Conservation (phyloP, 2,797 vertebrate species). For the Pitangus sulphuratus region DNA sequence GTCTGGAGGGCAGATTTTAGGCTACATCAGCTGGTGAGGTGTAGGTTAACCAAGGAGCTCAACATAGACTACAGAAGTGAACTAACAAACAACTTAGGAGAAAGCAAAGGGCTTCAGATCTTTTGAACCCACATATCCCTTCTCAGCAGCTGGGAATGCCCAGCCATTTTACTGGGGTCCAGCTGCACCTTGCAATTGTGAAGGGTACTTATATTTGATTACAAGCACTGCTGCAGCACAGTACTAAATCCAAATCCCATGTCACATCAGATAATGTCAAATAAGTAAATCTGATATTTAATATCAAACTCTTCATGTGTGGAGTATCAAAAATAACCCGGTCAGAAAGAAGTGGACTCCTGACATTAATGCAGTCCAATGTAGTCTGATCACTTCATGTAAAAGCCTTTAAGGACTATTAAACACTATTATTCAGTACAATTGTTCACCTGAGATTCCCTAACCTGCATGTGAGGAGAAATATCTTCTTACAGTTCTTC, state of each 20-base stretch:
- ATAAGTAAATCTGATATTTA: not conserved
- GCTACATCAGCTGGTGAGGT: not conserved
- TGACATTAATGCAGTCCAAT: not conserved
- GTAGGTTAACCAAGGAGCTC: not conserved
- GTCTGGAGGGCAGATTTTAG: not conserved
- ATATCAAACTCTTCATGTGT: rapidly evolving
- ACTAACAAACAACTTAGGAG: not conserved
- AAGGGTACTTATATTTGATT: not conserved
- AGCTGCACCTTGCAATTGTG: not conserved
- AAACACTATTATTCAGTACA: not conserved
- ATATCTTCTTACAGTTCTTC: not conserved
- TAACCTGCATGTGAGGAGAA: not conserved
- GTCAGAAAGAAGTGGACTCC: not conserved
- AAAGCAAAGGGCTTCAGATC: not conserved
- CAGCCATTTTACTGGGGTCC: not conserved
- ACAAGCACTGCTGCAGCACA: not conserved
- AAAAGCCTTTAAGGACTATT: conserved; percentile 1
- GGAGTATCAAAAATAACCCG: not conserved
- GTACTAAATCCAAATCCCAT: not conserved
- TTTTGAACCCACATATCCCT: not conserved
- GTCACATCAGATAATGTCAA: not conserved
- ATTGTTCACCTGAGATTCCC: not conserved
- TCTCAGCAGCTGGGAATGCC: not conserved
- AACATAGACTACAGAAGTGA: not conserved
- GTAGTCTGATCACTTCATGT: not conserved